These are phyloP conservation scores for Hemiprocne comata DNA, from an alignment of 2,113 vertebrate species.

Conservation along the genomic window DNA sequence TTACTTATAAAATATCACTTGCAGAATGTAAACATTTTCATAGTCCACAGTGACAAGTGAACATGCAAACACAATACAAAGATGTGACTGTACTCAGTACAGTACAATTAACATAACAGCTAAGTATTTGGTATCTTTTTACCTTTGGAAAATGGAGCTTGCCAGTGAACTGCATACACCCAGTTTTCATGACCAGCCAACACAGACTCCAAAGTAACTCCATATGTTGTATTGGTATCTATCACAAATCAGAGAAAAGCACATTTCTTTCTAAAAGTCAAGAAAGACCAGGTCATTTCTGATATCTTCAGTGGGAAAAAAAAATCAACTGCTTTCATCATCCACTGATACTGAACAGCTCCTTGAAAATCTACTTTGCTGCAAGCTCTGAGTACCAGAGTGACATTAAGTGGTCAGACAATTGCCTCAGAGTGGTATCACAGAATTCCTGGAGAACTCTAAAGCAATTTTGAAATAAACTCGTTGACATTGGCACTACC, in stretches of 20 bases:
- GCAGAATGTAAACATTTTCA: neutral
- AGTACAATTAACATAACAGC: neutral
- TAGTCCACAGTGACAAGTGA: neutral
- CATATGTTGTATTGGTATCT: conserved; percentile 76
- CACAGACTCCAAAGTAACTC: conserved; percentile 89
- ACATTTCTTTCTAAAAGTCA: conserved; percentile 6
- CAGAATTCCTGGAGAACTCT: neutral
- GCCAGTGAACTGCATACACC: conserved; percentile 96
- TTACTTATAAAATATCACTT: neutral
- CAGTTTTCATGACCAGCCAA: conserved; percentile 95
- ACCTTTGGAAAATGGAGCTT: conserved; percentile 87
- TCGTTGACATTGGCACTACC: fast-evolving
- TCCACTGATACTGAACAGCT: neutral
- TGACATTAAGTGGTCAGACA: neutral
- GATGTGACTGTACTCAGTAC: fast-evolving
- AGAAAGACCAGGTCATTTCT: neutral
- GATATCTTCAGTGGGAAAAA: neutral
- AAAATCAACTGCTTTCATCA: neutral
- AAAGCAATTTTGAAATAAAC: neutral
- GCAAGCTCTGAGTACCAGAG: neutral
- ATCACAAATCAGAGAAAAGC: conserved; percentile 55
- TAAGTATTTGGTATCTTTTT: neutral
- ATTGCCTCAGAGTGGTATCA: neutral
- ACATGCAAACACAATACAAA: neutral
- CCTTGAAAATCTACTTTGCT: neutral